Evolutionary conservation across 2,113 vertebrate genomes (phyloP).

Genomic region (Riparia riparia): DNA sequence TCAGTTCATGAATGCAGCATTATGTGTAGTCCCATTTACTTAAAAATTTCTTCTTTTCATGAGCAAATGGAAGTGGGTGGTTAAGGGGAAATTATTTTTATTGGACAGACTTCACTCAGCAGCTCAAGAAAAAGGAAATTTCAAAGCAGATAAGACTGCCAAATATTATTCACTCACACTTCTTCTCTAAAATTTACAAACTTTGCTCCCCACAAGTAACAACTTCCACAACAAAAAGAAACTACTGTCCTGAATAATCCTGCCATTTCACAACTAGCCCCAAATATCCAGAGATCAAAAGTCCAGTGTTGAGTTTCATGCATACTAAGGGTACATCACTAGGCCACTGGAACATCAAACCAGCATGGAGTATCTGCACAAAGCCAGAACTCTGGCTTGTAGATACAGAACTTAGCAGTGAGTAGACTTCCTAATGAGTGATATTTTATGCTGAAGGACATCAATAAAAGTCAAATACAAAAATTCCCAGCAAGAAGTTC

Average conservation of each 20-base stretch:
- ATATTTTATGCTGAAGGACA: not conserved
- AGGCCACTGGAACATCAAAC: not conserved
- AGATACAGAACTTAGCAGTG: not conserved
- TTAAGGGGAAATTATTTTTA: not conserved
- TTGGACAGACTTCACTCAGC: slow-evolving; percentile 1
- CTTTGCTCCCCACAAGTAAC: not conserved
- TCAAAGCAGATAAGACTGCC: slow-evolving; percentile 1
- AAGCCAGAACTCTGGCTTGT: not conserved
- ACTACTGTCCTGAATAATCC: slow-evolving; percentile 17
- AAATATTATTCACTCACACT: not conserved
- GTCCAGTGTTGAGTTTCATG: not conserved
- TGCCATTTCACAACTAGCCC: not conserved
- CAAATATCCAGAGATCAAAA: not conserved
- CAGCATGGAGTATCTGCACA: not conserved
- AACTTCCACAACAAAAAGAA: not conserved
- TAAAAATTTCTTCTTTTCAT: slow-evolving; percentile 16
- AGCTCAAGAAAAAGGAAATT: slow-evolving; percentile 37
- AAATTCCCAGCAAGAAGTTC: not conserved
- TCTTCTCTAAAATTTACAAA: not conserved
- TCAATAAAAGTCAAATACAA: not conserved
- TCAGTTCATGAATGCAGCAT: slow-evolving; percentile 35
- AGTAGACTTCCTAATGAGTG: not conserved
- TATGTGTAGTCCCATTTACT: slow-evolving; percentile 8
- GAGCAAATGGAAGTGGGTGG: not conserved
- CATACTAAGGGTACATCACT: not conserved